Base-by-base conservation (phyloP, 2,113 vertebrate genomes). In the Cyanoramphus novaezelandiae region DNA sequence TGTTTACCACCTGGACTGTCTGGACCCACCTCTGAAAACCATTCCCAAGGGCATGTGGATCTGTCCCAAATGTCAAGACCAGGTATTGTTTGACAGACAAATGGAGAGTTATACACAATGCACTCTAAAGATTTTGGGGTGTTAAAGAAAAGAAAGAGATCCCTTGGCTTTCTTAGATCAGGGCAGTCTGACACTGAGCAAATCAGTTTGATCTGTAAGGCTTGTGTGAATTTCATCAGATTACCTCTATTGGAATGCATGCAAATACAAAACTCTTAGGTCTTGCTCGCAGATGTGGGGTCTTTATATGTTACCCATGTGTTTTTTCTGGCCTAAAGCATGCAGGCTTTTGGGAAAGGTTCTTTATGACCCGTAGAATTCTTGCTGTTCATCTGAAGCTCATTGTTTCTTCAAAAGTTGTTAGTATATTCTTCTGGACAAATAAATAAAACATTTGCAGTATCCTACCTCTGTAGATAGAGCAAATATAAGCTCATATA, bases 21-120 rank as follows among this genome's bases (percentile, higher is more conserved):
- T 99, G 98, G 99, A 99, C 95, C 99, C 99, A 1, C 99, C 99
- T 97, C 98, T 99, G 98, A 99, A 99, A 99, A 99, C 99, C 95
- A 99, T 99, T 98, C 99, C 99, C 97, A 99, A 99, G 99, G 99
- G 99, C 99, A 99, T 99, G 99, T 99, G 99, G 99, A 99, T 99
- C 98, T 99, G 99, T 98, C 99, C 99, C 97, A 99, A 99, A 98
- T 99, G 99, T 98, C 99, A 99, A 98, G 99, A 99, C 98, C 99
- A 99, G 99, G 99, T 99, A 99, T 60, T 67, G 70, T 92, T 94
- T 88, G 47, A 39, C 59, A 90, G 53, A 57, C 3, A 55, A 59
- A 23, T 83, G 4, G 50, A 64, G n/a, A 85, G n/a, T 71, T 79
- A n/a, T 3, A 33, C 39, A 43, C 19, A 49, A 11, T 46, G 37